Conservation (phyloP, 2,888 invertebrate species). For the Hyposoter dolosus region DNA sequence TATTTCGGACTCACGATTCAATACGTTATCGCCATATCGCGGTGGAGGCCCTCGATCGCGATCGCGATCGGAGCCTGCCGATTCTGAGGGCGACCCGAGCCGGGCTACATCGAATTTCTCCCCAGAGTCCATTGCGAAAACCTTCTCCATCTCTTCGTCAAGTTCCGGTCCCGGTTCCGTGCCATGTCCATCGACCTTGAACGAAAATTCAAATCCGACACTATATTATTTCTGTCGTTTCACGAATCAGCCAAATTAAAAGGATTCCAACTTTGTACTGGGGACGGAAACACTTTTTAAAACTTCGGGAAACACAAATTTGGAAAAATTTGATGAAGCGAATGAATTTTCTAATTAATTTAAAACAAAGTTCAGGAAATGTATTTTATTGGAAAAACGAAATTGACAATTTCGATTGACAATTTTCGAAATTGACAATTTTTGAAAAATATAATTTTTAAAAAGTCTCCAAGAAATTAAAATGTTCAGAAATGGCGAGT, state of each 20-base stretch:
- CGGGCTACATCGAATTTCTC: constrained; percentile 88
- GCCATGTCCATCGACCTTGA: constrained; percentile 87
- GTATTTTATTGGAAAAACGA: background rate
- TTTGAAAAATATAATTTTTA: no score
- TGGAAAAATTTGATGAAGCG: background rate
- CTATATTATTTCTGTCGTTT: constrained; percentile 8
- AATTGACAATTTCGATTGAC: background rate
- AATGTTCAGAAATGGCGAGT: background rate
- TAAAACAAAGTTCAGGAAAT: background rate
- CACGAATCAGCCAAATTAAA: background rate
- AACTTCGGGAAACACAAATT: background rate
- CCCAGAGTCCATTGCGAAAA: constrained; percentile 89
- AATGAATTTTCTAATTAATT: background rate
- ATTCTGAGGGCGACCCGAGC: constrained; percentile 84
- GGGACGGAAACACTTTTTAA: background rate
- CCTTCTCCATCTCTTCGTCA: constrained; percentile 96
- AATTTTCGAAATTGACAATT: background rate
- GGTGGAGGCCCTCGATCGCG: constrained; percentile 82
- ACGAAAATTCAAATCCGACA: constrained; percentile 26
- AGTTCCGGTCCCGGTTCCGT: constrained; percentile 89
- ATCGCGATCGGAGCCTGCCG: constrained; percentile 81
- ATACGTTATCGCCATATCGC: constrained; percentile 82
- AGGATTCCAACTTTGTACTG: background rate
- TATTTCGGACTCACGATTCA: constrained; percentile 79
- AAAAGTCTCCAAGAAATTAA: background rate